phyloP scores from a whole-genome alignment of 2,113 vertebrate genomes.

The Gavia stellata region DNA sequence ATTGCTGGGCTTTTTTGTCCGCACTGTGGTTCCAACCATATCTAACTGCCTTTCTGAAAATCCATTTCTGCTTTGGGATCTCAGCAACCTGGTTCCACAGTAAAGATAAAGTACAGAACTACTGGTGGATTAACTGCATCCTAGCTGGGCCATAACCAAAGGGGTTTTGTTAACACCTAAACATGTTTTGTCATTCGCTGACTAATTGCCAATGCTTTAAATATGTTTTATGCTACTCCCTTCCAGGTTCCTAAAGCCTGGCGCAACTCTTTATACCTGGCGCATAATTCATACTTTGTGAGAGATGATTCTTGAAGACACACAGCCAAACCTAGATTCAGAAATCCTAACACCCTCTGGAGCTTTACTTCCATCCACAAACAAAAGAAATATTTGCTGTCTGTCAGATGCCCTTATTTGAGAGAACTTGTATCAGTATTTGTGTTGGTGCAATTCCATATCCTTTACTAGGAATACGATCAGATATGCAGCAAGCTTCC shows the following conservation, averaged over 20 bases:
- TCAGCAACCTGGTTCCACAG: neutral
- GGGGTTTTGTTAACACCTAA: neutral
- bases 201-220: neutral
- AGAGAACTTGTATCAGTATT: slow-evolving; percentile 7
- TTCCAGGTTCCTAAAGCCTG: neutral
- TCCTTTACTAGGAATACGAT: neutral
- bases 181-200: neutral
- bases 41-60: slow-evolving; percentile 32
- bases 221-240: neutral
- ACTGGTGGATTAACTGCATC: neutral
- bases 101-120: neutral
- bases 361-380: neutral
- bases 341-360: neutral
- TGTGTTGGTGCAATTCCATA: neutral
- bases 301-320: neutral
- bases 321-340: neutral
- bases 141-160: neutral
- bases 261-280: neutral
- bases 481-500: slow-evolving; percentile 39
- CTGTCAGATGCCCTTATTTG: neutral
- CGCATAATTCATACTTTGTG: neutral
- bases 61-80: neutral
- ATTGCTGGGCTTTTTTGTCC: neutral
- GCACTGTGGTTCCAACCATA: neutral
- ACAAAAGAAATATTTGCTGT: neutral